These are phyloP conservation scores for Megalonaias nervosa DNA, from an alignment of 1,140 invertebrate species.

Conservation along the genomic window DNA sequence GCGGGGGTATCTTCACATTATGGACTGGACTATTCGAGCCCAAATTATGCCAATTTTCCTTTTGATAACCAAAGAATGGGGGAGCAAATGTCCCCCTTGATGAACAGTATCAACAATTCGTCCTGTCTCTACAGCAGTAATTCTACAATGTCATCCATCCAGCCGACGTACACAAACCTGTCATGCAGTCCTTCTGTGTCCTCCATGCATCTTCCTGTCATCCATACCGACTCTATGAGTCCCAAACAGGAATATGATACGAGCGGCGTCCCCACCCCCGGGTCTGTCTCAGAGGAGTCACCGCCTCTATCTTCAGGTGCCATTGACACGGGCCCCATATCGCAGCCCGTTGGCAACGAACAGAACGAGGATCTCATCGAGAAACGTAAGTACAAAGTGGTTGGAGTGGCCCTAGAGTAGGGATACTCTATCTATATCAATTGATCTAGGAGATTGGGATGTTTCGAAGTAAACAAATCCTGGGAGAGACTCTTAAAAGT, in stretches of 20 bases:
- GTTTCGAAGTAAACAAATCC: no score
- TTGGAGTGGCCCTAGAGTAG: no score
- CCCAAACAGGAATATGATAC: constrained; percentile 34
- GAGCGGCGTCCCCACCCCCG: constrained; percentile 17
- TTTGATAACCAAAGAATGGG: constrained; percentile 22
- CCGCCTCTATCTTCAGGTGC: not conserved
- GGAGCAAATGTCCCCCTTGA: constrained; percentile 33
- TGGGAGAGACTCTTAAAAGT: no score
- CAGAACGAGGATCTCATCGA: no score
- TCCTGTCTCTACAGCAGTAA: constrained; percentile 36
- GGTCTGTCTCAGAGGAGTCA: constrained; percentile 30
- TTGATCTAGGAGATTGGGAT: no score
- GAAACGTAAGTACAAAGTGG: no score
- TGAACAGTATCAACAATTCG: not conserved
- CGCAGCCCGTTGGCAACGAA: no score
- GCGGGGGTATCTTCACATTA: constrained; percentile 27
- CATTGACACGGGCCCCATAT: not conserved
- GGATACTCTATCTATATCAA: no score
- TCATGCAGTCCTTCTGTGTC: constrained; percentile 33
- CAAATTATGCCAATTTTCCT: constrained; percentile 28
- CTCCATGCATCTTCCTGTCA: constrained; percentile 22
- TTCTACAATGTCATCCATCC: constrained; percentile 23
- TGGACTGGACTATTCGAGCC: constrained; percentile 38
- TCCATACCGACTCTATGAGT: constrained; percentile 12
- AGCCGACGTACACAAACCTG: constrained; percentile 36